phyloP scores from a whole-genome alignment of 2,113 vertebrate genomes.

The Thinocorus orbignyianus region DNA sequence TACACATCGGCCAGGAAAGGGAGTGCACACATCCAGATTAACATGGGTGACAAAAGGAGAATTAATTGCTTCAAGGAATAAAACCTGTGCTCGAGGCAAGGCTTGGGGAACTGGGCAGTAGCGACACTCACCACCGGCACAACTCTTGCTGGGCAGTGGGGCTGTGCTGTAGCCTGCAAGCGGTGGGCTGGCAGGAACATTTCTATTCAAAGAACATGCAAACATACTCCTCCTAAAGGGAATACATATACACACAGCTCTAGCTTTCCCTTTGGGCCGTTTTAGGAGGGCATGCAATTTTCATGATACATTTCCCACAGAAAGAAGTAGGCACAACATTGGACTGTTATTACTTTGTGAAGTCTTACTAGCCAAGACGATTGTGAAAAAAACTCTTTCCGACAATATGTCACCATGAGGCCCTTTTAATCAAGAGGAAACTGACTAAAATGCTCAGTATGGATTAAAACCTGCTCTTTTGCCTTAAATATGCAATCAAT shows the following conservation, averaged over 20 bases:
- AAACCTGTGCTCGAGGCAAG: background rate
- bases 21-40: background rate
- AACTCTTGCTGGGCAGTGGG: background rate
- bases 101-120: background rate
- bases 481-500: slow-evolving; percentile 49
- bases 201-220: background rate
- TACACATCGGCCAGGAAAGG: accelerated
- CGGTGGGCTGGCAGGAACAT: background rate
- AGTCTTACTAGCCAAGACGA: background rate
- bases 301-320: accelerated
- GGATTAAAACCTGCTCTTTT: slow-evolving; percentile 18
- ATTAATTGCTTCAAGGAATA: background rate
- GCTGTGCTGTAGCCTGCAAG: background rate
- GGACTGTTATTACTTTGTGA: background rate
- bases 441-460: background rate
- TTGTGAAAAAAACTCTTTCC: background rate
- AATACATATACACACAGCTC: background rate
- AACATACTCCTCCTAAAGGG: background rate
- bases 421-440: slow-evolving; percentile 45
- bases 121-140: accelerated
- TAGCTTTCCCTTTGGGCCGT: background rate
- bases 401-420: background rate
- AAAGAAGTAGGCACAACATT: background rate
- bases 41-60: background rate
- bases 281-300: background rate